Evolutionary conservation across 2,113 vertebrate species (phyloP).

Genomic region (Crotophaga sulcirostris): DNA sequence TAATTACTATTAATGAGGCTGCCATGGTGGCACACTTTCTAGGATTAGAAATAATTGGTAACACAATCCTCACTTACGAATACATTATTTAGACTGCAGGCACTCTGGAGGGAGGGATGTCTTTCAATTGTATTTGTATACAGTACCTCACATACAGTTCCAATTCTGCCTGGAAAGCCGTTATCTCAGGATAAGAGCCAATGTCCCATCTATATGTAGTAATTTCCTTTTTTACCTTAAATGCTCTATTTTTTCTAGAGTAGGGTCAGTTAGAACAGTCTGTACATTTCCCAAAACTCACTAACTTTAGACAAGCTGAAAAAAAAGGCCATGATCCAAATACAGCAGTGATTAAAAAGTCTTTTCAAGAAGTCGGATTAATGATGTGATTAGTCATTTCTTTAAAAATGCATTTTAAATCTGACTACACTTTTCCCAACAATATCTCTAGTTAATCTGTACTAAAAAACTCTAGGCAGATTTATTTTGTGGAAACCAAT

Average conservation of each 20-base stretch:
- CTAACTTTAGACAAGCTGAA: neutral
- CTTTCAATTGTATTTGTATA: neutral
- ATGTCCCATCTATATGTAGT: neutral
- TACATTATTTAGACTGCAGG: neutral
- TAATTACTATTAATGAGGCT: conserved; percentile 32
- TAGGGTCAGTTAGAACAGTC: neutral
- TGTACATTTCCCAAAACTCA: neutral
- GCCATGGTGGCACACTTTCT: neutral
- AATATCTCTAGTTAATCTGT: neutral
- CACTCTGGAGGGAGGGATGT: neutral
- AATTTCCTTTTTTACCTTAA: neutral
- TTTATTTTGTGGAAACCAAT: neutral
- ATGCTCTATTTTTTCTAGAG: neutral
- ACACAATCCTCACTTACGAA: neutral
- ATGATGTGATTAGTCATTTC: neutral
- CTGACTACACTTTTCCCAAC: neutral
- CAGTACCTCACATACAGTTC: neutral
- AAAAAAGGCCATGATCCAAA: neutral
- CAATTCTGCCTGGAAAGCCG: neutral
- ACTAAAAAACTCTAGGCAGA: neutral
- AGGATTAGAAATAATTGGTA: conserved; percentile 49
- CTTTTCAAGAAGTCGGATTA: neutral
- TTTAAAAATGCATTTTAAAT: neutral
- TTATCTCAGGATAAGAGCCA: neutral
- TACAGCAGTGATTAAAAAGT: neutral